phyloP scores from a whole-genome alignment of 2,888 invertebrate species.

The Trichogramma evanescens region DNA sequence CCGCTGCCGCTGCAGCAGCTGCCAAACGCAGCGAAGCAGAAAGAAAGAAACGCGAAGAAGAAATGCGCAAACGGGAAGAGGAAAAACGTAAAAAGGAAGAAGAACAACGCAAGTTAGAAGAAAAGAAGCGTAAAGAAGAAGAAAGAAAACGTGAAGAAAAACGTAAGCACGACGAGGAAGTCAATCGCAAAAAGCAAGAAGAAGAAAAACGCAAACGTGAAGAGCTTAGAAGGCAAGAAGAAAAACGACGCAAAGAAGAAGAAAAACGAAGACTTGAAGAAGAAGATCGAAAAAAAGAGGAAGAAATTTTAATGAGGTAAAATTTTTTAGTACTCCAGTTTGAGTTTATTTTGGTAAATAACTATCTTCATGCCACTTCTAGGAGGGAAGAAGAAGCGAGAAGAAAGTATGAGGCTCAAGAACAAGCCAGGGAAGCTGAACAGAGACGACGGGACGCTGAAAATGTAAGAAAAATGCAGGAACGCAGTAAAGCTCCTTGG shows the following conservation, averaged over 20 bases:
- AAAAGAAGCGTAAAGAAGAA: constrained; percentile 50
- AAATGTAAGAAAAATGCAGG: constrained; percentile 48
- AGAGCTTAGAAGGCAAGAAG: constrained; percentile 42
- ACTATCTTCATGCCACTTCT: neutral
- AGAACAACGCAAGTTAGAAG: constrained; percentile 51
- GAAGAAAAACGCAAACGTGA: constrained; percentile 45
- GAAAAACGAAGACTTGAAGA: constrained; percentile 50
- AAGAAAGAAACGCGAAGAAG: constrained; percentile 48
- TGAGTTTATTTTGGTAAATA: neutral
- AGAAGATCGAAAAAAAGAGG: constrained; percentile 44
- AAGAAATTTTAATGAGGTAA: constrained; percentile 33
- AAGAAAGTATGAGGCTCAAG: constrained; percentile 37
- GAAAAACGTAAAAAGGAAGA: constrained; percentile 52
- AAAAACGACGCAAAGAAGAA: constrained; percentile 49
- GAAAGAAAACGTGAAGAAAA: constrained; percentile 49
- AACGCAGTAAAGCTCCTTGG: constrained; percentile 54
- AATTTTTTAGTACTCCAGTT: constrained; percentile 14
- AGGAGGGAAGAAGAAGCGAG: constrained; percentile 40
- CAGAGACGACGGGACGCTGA: constrained; percentile 49
- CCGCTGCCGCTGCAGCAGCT: constrained; percentile 10
- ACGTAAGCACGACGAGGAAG: constrained; percentile 48
- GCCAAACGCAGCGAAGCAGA: constrained; percentile 50
- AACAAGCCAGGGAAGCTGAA: constrained; percentile 47
- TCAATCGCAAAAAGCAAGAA: constrained; percentile 46
- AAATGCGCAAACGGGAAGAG: constrained; percentile 48